phyloP scores from a whole-genome alignment of 2,888 invertebrate species.

The Pteria penguin region DNA sequence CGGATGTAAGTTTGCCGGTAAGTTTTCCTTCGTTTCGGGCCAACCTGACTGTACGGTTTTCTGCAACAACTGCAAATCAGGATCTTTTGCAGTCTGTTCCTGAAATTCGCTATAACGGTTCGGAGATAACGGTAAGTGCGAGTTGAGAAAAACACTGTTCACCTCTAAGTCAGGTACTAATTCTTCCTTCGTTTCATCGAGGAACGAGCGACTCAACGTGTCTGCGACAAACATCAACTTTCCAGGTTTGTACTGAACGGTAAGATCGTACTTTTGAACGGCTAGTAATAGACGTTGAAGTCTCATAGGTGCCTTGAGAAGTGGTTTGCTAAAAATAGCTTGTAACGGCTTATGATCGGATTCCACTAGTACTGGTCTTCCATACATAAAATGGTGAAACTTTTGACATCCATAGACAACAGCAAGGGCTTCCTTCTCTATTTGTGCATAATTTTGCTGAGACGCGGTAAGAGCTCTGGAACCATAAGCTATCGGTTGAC shows the following conservation, averaged over 20 bases:
- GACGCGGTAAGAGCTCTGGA: constrained; percentile 1
- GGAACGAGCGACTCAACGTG: constrained; percentile 6
- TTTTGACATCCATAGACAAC: constrained; percentile 18
- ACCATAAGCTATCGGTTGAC: constrained; percentile 13
- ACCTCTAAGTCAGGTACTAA: constrained; percentile 17
- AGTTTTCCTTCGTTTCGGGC: constrained; percentile 4
- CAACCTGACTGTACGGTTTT: constrained; percentile 14
- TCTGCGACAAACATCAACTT: constrained; percentile 19
- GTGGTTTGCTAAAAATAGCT: constrained; percentile 13
- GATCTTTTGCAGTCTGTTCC: constrained; percentile 8
- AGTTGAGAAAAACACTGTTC: background rate
- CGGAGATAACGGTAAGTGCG: constrained; percentile 28
- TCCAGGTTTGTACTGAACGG: constrained; percentile 21
- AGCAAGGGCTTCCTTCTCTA: constrained; percentile 12
- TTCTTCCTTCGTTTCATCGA: constrained; percentile 8
- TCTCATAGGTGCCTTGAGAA: constrained; percentile 11
- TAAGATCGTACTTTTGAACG: constrained; percentile 14
- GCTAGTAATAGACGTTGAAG: constrained; percentile 21
- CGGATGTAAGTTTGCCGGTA: background rate
- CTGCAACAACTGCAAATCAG: constrained; percentile 13
- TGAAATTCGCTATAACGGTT: constrained; percentile 9
- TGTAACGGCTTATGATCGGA: constrained; percentile 27
- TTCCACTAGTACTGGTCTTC: constrained; percentile 11
- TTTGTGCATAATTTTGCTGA: constrained; percentile 12
- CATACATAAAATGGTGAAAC: constrained; percentile 21